Percentiles rank a stretch among this genome's conserved stretches.
phyloP scores from a whole-genome alignment of 1,140 invertebrate species.

The Steinernema feltiae region DNA sequence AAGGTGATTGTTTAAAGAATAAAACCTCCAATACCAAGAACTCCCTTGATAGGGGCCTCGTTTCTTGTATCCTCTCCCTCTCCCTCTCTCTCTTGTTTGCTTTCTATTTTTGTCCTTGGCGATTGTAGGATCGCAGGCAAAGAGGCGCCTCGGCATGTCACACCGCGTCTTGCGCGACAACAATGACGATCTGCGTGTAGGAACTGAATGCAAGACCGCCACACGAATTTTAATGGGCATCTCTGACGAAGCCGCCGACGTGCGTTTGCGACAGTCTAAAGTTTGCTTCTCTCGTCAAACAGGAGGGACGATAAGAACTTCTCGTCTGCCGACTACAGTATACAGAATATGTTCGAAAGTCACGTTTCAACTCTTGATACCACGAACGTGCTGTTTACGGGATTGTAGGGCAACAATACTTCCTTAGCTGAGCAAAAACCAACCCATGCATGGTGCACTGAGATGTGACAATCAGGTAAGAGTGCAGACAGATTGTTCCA shows the following conservation, averaged over 20 bases:
- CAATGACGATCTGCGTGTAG: neutral
- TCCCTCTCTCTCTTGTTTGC: neutral
- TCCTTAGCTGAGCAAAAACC: neutral
- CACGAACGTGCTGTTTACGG: too few species aligned
- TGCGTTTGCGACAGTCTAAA: slow-evolving; percentile 1
- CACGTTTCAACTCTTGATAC: too few species aligned
- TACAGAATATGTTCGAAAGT: too few species aligned
- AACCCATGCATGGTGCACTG: neutral
- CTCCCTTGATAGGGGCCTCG: neutral
- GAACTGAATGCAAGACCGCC: neutral
- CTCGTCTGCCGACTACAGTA: too few species aligned
- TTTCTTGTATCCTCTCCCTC: neutral
- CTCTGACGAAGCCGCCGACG: neutral
- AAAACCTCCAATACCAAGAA: too few species aligned
- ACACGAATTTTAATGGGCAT: neutral
- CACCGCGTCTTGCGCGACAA: too few species aligned
- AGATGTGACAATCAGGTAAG: too few species aligned
- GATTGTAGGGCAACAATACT: too few species aligned
- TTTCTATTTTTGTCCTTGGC: neutral
- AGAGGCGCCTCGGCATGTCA: neutral
- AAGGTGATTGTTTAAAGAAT: neutral
- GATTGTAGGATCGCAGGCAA: neutral
- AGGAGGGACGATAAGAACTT: neutral
- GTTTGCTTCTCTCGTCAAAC: neutral
- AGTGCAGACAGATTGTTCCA: neutral